A percentile compares a stretch with the other conserved stretches of the same genome.
These are phyloP conservation scores for Drosophila prostipennis DNA, from an alignment of 2,888 invertebrate genomes.

Conservation along the genomic window DNA sequence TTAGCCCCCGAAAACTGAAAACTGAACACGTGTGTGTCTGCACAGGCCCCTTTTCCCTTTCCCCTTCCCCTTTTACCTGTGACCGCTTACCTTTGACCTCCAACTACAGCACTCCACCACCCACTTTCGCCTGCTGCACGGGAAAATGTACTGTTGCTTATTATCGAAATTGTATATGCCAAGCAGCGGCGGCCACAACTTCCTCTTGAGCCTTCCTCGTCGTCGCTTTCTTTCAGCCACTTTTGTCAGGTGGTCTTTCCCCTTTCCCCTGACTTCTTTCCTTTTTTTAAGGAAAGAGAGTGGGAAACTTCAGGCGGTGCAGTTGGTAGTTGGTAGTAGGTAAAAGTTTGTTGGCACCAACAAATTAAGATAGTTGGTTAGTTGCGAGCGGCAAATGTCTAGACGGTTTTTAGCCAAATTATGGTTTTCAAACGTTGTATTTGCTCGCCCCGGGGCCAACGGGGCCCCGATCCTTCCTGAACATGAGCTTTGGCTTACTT, in stretches of 20 bases:
- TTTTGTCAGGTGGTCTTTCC: conserved; percentile 2
- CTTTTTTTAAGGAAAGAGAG: not conserved
- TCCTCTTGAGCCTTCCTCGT: conserved; percentile 49
- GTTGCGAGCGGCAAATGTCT: conserved; percentile 64
- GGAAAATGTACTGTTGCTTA: conserved; percentile 68
- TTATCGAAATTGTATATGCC: conserved; percentile 79
- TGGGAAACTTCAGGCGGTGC: not conserved
- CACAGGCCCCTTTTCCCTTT: conserved; percentile 35
- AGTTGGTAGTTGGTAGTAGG: conserved; percentile 9
- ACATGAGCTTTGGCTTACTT: conserved; percentile 35
- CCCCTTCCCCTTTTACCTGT: conserved; percentile 31
- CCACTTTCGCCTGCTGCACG: conserved; percentile 15
- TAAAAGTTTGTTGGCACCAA: conserved; percentile 69
- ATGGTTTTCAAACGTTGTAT: conserved; percentile 68
- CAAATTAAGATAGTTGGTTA: conserved; percentile 77
- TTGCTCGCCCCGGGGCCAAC: conserved; percentile 4
- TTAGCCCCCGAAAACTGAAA: conserved; percentile 47
- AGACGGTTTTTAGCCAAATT: conserved; percentile 77
- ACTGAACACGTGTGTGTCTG: conserved; percentile 53
- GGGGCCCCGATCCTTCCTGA: conserved; percentile 6
- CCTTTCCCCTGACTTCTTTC: conserved; percentile 2
- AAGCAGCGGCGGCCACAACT: conserved; percentile 62
- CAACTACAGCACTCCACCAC: not conserved
- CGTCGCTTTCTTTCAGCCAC: conserved; percentile 27
- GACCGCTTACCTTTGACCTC: conserved; percentile 4